These are phyloP conservation scores for Cyprinella venusta DNA, from an alignment of 2,797 vertebrate genomes.

Conservation along the genomic window DNA sequence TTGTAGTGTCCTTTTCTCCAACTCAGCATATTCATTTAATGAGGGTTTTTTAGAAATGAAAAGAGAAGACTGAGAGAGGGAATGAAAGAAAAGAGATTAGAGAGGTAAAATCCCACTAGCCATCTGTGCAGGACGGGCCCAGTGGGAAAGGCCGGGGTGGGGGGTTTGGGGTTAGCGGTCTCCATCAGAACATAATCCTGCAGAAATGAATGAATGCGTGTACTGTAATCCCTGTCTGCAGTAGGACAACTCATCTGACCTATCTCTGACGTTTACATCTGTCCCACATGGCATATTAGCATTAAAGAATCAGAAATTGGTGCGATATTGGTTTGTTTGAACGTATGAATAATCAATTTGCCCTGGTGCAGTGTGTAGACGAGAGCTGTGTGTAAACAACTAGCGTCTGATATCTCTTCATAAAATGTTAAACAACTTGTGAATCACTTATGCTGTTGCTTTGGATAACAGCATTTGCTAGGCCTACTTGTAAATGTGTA, in stretches of 20 bases:
- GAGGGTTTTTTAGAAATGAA: conserved; percentile 67
- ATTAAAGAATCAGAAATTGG: background rate
- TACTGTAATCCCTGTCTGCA: conserved; percentile 55
- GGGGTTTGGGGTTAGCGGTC: conserved; percentile 2
- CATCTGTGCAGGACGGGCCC: conserved; percentile 62
- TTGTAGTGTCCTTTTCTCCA: conserved; percentile 59
- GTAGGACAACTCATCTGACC: conserved; percentile 23
- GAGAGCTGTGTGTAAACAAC: conserved; percentile 29
- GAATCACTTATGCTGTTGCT: conserved; percentile 16
- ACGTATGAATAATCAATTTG: conserved; percentile 13
- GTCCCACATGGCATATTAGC: conserved; percentile 3
- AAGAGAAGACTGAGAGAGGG: conserved; percentile 40
- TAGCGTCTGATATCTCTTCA: conserved; percentile 13
- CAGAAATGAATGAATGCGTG: conserved; percentile 60
- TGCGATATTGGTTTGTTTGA: conserved; percentile 21
- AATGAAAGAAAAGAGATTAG: conserved; percentile 62
- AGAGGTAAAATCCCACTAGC: conserved; percentile 63
- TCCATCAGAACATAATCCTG: conserved; percentile 58
- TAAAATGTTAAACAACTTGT: conserved; percentile 35
- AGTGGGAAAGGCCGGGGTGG: conserved; percentile 31
- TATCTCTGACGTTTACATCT: background rate
- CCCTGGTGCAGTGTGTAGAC: background rate
- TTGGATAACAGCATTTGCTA: background rate
- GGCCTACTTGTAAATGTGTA: background rate
- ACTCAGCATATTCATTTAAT: conserved; percentile 72